Evolutionary conservation across 2,888 invertebrate species (phyloP), one percentile per base, ranked within the genome.

Genomic region (Cantharis rustica): DNA sequence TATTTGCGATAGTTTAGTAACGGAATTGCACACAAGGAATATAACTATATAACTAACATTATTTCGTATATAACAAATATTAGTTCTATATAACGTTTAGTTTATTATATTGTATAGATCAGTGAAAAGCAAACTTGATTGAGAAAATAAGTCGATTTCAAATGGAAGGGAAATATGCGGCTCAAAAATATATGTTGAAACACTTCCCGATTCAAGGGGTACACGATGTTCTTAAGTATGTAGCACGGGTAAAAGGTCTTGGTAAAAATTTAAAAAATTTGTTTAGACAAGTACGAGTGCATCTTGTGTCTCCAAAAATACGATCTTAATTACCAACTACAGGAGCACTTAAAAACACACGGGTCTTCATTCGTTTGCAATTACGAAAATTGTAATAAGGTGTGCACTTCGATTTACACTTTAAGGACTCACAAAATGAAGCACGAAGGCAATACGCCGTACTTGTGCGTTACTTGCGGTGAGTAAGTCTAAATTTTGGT

Each of bases 401-500:
- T 81, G 15, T 83, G 82, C 64, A 78, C 80, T 16, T 82, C 84
- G 0, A 75, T 81, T 5, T 81, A 81, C 63, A 79, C 82, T 1
- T 75, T 84, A 23, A 81, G 82, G 75, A 83, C 81, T 16, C 85
- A 85, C 71, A 76, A 83, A 78, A 79, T 82, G 76, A 81, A 79
- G 74, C 85, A 85, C 75, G 82, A 82, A 75, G 84, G 83, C 64
- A 83, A 82, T 69, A 79, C 82, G 23, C 82, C 82, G 9, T 86
- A 82, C 78, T 76, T 86, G 16, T 86, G 86, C 80, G 84, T 84
- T 7, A 83, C 84, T 23, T 86, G 86, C 79, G 86, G 86, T 85
- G 80, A 75, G 79, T 76, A 74, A 64, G 13, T 64, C 64, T 61
- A 11, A 16, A 23, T 16, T 64, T 7, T n/a, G 16, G 64, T 69